Percentiles rank a stretch among this genome's conserved stretches.
Evolutionary conservation across 2,888 invertebrate genomes (phyloP).

Genomic region (Apamea epomidion): DNA sequence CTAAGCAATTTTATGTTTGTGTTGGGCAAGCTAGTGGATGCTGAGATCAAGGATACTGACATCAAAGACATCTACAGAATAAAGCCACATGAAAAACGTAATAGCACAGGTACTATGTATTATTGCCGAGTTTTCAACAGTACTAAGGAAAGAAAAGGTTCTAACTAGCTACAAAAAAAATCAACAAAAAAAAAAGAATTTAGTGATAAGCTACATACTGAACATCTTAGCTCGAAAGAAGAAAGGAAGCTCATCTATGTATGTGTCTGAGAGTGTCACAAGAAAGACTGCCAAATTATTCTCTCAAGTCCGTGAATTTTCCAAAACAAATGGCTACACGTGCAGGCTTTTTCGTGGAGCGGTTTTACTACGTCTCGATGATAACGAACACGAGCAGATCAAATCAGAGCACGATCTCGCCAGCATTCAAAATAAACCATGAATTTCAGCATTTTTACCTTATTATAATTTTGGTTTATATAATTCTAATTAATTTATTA

Average conservation of each 20-base stretch:
- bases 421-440: not conserved
- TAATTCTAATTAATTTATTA: too few relatives aligned
- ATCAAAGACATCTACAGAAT: not conserved
- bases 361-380: not conserved
- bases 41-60: not conserved
- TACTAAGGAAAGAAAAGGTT: too few relatives aligned
- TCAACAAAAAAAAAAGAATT: not conserved
- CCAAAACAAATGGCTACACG: not conserved
- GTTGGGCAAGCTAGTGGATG: not conserved
- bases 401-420: not conserved
- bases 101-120: too few relatives aligned
- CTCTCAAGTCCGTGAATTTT: not conserved
- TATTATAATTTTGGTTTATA: too few relatives aligned
- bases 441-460: not conserved
- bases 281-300: conserved; percentile 1
- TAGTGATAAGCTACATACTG: not conserved
- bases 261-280: conserved; percentile 3
- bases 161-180: too few relatives aligned
- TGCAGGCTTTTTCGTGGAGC: not conserved
- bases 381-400: not conserved
- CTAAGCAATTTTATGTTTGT: not conserved
- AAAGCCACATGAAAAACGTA: too few relatives aligned
- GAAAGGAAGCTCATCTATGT: not conserved
- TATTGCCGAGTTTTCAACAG: too few relatives aligned
- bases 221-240: not conserved